A percentile compares a stretch with the other conserved stretches of the same genome.
Evolutionary conservation across 2,113 vertebrate species (phyloP).

Genomic region (Neopipo cinnamomea): DNA sequence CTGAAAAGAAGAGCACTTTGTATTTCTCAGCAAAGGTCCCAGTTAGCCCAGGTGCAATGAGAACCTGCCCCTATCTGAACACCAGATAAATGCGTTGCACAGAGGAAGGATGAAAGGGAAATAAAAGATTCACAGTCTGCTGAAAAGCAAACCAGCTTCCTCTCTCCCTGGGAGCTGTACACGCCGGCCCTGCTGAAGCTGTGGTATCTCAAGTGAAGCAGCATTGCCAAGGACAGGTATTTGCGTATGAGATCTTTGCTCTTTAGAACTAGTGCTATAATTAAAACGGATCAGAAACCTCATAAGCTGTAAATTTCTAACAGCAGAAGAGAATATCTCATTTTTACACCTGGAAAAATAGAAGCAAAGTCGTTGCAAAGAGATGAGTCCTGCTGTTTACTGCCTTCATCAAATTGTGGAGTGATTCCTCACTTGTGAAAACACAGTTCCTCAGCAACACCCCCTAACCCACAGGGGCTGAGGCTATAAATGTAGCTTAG

Average conservation of each 20-base stretch:
- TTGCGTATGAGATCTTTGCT: background rate
- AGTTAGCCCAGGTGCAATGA: background rate
- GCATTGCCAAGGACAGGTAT: background rate
- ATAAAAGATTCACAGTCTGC: background rate
- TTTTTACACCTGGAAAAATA: conserved; percentile 20
- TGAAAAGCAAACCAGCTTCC: background rate
- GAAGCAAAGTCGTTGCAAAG: background rate
- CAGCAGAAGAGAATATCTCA: background rate
- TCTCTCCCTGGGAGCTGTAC: background rate
- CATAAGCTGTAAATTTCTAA: background rate
- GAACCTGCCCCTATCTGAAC: background rate
- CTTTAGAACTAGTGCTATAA: background rate
- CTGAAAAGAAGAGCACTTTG: background rate
- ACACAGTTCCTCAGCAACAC: background rate
- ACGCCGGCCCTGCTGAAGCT: background rate
- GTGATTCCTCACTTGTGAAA: background rate
- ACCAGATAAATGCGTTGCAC: background rate
- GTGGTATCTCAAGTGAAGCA: background rate
- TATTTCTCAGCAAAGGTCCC: conserved; percentile 36
- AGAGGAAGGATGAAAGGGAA: background rate
- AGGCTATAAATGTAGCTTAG: background rate
- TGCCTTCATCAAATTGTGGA: background rate
- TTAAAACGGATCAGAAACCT: background rate
- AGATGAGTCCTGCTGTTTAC: background rate
- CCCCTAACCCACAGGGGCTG: background rate